Base-by-base conservation (phyloP, 1,140 invertebrate species). In the Aphaenogaster rudis region DNA sequence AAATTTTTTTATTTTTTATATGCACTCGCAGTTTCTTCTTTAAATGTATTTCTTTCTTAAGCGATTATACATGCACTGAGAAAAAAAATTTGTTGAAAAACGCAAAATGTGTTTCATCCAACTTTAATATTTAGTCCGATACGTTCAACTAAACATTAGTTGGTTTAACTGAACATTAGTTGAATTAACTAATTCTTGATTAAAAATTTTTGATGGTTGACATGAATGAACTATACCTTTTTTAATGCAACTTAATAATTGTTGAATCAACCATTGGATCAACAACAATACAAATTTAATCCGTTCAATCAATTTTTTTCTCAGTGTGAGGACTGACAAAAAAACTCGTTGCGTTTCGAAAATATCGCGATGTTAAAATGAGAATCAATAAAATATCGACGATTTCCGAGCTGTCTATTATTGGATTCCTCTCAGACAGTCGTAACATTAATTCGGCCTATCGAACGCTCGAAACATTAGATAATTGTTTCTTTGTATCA, bases 351-450 rank as follows among this genome's bases (percentile, higher is more conserved):
- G 3, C 45, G 13, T 69, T 80, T 74, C n/a, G 36, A 0, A 11
- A 39, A 33, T 3, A 52, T 54, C 50, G 1, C 42, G 7, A 63
- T 7, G 1, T 33, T 45, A 50, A 50, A 77, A 39, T 81, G 1
- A 77, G n/a, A 84, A 45, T 63, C 28, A 84, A 76, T 13, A 33
- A 28, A 57, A 85, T 63, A 77, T 77, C 45, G 28, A 45, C 57
- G 48, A 61, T 63, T 21, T 48, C 15, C 17, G 42, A 84, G 71
- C 42, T 50, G 61, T 50, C 81, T 85, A 85, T 85, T 61, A 78
- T 77, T 85, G 59, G 71, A 74, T 50, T 50, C 36, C 48, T 85
- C 33, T 85, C 57, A 85, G 15, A 74, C 17, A 74, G 33, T 42
- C 39, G 39, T 57, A 48, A 63, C 17, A 50, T 21, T 21, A n/a